Evolutionary conservation across 2,888 invertebrate species (phyloP).

Genomic region (Eutolmus rufibarbis): DNA sequence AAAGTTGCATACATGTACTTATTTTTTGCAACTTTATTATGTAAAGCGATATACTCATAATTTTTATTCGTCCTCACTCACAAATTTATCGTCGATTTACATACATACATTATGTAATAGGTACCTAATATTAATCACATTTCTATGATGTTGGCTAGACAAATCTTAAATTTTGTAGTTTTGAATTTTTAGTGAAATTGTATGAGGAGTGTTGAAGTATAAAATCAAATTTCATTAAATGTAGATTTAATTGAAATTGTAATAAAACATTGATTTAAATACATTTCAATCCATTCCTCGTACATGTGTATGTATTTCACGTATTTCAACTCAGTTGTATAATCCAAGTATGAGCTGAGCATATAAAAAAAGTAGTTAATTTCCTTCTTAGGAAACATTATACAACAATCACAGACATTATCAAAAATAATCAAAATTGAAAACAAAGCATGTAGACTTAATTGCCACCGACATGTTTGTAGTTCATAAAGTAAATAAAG

Average conservation of each 20-base stretch:
- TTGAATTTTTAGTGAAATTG: not conserved
- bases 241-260: not conserved
- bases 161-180: not conserved
- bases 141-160: not conserved
- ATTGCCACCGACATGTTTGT: not conserved
- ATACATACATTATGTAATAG: not conserved
- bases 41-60: not conserved
- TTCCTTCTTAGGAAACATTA: not conserved
- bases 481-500: not conserved
- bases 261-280: not conserved
- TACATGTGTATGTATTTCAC: not conserved
- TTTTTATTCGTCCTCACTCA: not conserved
- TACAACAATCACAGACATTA: not conserved
- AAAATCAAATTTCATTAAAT: not conserved
- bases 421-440: not conserved
- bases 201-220: not conserved
- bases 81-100: not conserved
- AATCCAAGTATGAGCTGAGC: not conserved
- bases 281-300: not conserved
- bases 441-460: not conserved
- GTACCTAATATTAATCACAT: not conserved
- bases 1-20: not conserved
- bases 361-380: not conserved
- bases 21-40: not conserved
- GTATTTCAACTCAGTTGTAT: not conserved